Evolutionary conservation across 2,888 invertebrate species (phyloP), one percentile per base, ranked within the genome.

Genomic region (Ferrisia virgata): DNA sequence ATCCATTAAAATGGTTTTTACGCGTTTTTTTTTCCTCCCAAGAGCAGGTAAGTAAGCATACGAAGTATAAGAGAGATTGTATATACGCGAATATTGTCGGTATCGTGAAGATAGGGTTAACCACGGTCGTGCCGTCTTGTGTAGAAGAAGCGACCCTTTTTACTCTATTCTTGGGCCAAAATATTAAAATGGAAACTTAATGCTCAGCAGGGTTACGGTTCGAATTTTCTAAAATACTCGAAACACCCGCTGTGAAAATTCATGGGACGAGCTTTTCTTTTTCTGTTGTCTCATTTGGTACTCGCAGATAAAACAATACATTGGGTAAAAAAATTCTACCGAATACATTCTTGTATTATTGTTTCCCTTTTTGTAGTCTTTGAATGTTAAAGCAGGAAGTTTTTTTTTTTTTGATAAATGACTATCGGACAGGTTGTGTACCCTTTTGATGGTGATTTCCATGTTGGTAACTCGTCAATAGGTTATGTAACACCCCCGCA

Each of bases 231-330:
- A 40, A 82, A 82, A 82, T 40, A 58, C 64, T 36, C 39, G 36
- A 40, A 64, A 40, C 69, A 39, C 80, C 82, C 69, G 82, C 82
- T 82, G 82, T 39, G 82, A 82, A 82, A 82, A 82, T 82, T 82
- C 64, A 82, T 69, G 39, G 47, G 36, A 82, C 31, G 80, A 80
- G 53, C 80, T 43, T 80, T 47, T 53, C 47, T 47, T n/a, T n/a
- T 47, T 53, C 43, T 53, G 15, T 39, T 78, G 28, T 80, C 64
- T 64, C 28, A 28, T 28, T 64, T 28, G 15, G 15, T 64, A 28
- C 2, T n/a, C 43, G 13, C n/a, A 28, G 64, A 76, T 76, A 76
- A 69, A 69, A 69, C 69, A 69, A 69, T 69, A 69, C 69, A 8
- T 1, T n/a, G 0, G 69, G 31, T 1, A n/a, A 69, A 69, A 69